Evolutionary conservation across 2,113 vertebrate species (phyloP).

Genomic region (Salvator merianae): DNA sequence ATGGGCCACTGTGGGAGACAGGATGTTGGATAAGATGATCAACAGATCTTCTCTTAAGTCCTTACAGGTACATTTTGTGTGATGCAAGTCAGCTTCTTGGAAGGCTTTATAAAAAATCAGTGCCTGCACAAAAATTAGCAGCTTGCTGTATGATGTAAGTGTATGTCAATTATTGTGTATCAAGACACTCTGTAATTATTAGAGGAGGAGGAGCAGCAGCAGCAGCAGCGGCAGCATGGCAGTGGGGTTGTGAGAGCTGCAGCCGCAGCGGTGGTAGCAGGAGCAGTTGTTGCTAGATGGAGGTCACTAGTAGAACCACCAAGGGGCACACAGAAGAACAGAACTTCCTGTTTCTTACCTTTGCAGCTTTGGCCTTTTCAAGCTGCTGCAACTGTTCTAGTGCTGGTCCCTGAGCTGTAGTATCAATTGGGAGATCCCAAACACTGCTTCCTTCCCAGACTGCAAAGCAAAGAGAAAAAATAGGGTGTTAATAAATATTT

Average conservation of each 20-base stretch:
- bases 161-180: neutral
- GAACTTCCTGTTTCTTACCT: constrained; percentile 67
- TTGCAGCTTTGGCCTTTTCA: constrained; percentile 92
- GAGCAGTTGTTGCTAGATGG: neutral
- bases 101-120: neutral
- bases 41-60: neutral
- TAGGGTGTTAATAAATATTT: neutral
- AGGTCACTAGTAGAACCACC: neutral
- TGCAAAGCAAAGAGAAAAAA: constrained; percentile 64
- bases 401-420: constrained; percentile 85
- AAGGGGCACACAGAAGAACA: neutral
- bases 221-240: neutral
- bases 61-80: too few species aligned
- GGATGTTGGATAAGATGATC: too few species aligned
- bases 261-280: too few species aligned
- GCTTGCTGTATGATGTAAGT: neutral
- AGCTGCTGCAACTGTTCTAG: constrained; percentile 97
- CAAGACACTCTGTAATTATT: neutral
- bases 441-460: constrained; percentile 97
- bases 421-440: constrained; percentile 96
- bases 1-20: too few species aligned
- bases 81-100: neutral
- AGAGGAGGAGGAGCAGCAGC: neutral
- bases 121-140: neutral
- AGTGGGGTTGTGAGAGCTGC: too few species aligned